These are phyloP conservation scores for Brachylomia viminalis DNA, from an alignment of 2,888 invertebrate genomes.

Conservation along the genomic window DNA sequence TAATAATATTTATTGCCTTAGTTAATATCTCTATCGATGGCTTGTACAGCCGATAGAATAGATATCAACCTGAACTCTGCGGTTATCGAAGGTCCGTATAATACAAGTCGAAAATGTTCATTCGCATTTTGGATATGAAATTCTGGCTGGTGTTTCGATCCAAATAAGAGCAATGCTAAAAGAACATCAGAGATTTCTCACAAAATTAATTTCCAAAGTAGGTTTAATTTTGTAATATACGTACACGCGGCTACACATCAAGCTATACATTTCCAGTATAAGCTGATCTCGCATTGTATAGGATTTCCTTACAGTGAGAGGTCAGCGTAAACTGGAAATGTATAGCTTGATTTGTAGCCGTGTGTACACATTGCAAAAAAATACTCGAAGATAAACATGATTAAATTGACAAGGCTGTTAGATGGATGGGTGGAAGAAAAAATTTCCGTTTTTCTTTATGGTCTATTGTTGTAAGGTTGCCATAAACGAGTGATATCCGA, in stretches of 20 bases:
- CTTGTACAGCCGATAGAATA: background rate
- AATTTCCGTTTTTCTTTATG: background rate
- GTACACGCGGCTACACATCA: too few relatives aligned
- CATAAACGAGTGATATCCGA: background rate
- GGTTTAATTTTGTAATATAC: too few relatives aligned
- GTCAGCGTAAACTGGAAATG: too few relatives aligned
- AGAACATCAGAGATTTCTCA: background rate
- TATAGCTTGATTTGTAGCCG: too few relatives aligned
- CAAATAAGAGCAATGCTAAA: background rate
- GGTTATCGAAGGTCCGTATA: background rate
- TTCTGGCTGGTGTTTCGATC: background rate
- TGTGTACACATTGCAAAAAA: constrained; percentile 7
- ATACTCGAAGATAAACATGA: constrained; percentile 15
- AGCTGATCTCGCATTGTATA: too few relatives aligned
- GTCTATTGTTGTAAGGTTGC: constrained; percentile 7
- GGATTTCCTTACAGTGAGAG: too few relatives aligned
- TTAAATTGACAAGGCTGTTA: constrained; percentile 13
- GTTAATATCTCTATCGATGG: background rate
- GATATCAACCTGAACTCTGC: background rate
- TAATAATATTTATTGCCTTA: background rate
- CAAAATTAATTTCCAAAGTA: background rate
- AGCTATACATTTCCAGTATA: too few relatives aligned
- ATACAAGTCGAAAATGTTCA: background rate
- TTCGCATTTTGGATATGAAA: too few relatives aligned
- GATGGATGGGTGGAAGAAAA: constrained; percentile 11